Conservation (phyloP, 2,797 vertebrate genomes). For the Danio choprae region DNA sequence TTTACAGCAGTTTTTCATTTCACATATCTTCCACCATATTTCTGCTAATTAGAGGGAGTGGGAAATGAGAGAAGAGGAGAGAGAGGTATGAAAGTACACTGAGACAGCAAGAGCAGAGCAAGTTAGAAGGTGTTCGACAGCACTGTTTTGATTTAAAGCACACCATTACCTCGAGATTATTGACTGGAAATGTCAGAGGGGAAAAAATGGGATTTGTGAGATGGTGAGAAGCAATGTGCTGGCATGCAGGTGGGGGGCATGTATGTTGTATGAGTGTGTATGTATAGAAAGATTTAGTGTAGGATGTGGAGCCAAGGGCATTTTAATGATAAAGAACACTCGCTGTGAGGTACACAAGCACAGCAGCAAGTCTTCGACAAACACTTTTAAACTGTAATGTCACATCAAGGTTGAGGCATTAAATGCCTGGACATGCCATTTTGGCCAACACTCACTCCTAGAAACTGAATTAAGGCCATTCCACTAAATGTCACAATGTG, state of each 20-base stretch:
- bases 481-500: conserved; percentile 52
- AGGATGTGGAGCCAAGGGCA: conserved; percentile 33
- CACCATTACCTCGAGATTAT: conserved; percentile 72
- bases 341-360: conserved; percentile 34
- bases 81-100: conserved; percentile 1
- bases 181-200: conserved; percentile 73
- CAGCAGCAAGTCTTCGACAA: conserved; percentile 23
- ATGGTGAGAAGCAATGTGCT: conserved; percentile 21
- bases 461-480: conserved; percentile 53
- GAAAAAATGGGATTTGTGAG: conserved; percentile 58
- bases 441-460: conserved; percentile 39
- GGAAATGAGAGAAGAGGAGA: neutral
- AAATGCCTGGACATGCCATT: conserved; percentile 37
- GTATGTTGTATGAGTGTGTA: conserved; percentile 15
- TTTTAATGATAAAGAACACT: conserved; percentile 31
- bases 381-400: conserved; percentile 42
- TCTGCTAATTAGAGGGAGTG: conserved; percentile 22
- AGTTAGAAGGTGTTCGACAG: conserved; percentile 55
- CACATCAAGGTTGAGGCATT: conserved; percentile 43
- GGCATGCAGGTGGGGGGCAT: neutral
- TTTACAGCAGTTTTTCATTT: conserved; percentile 19
- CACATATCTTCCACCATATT: conserved; percentile 12
- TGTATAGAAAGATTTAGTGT: neutral
- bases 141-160: conserved; percentile 70
- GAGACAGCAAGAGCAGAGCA: conserved; percentile 11